These are phyloP conservation scores for Calliscelio sp. DNA, from an alignment of 2,888 invertebrate genomes.

Conservation along the genomic window DNA sequence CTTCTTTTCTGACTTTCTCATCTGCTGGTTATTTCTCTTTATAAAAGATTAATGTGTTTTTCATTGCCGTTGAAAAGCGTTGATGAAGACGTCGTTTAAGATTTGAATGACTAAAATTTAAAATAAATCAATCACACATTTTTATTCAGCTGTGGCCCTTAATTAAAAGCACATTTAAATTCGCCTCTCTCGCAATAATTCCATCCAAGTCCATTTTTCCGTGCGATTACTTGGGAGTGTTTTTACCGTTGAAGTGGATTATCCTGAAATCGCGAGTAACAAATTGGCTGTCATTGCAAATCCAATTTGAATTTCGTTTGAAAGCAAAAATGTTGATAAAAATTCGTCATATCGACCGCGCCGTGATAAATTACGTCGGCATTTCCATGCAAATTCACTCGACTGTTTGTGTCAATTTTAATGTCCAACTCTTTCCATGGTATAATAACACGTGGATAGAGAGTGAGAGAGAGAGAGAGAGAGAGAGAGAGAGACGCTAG, in stretches of 20 bases:
- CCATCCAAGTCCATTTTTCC: not conserved
- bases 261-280: not conserved
- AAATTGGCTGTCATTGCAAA: conserved; percentile 32
- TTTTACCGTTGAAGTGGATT: not conserved
- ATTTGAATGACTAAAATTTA: no score
- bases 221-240: not conserved
- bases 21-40: no score
- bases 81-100: no score
- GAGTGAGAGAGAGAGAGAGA: no score
- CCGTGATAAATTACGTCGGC: conserved; percentile 11
- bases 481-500: no score
- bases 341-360: conserved; percentile 18
- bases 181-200: no score
- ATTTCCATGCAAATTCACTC: conserved; percentile 19
- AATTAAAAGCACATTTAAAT: no score
- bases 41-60: no score
- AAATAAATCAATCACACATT: no score
- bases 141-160: no score
- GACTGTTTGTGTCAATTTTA: conserved; percentile 29
- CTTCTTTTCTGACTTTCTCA: no score
- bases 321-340: conserved; percentile 16
- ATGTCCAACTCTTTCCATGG: not conserved
- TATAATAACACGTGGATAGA: not conserved
- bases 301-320: conserved; percentile 32
- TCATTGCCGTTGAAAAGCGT: no score